phyloP scores from a whole-genome alignment of 2,888 invertebrate genomes.

The Noctua comes region DNA sequence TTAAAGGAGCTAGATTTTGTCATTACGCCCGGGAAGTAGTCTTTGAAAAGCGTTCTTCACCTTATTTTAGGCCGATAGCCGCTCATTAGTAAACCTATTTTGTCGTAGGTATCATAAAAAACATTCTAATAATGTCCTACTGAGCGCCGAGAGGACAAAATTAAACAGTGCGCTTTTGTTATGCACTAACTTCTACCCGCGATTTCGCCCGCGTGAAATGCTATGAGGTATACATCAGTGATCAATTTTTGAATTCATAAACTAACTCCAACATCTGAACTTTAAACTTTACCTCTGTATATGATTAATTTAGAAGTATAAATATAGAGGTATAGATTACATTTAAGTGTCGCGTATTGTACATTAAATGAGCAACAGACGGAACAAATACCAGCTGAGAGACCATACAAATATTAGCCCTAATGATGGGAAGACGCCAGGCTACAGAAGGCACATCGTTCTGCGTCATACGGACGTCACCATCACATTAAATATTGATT shows the following conservation, averaged over 20 bases:
- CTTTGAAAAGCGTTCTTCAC: background rate
- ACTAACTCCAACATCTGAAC: background rate
- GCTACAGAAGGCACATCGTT: conserved; percentile 16
- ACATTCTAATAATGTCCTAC: too few relatives aligned
- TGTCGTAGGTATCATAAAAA: background rate
- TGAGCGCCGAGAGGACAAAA: too few relatives aligned
- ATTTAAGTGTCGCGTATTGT: background rate
- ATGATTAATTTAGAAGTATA: too few relatives aligned
- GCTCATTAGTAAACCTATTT: background rate
- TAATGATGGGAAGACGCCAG: conserved; percentile 27
- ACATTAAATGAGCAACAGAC: background rate
- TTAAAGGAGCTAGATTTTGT: background rate
- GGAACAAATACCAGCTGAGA: background rate
- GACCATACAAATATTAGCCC: conserved; percentile 31
- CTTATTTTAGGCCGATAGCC: background rate
- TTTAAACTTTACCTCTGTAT: background rate
- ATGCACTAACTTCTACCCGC: too few relatives aligned
- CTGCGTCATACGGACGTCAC: conserved; percentile 44
- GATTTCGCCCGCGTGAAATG: too few relatives aligned
- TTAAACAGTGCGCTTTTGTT: too few relatives aligned
- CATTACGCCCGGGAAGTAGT: background rate
- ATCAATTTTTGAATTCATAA: background rate
- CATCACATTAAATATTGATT: conserved; percentile 44
- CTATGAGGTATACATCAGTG: too few relatives aligned
- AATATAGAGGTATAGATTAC: background rate